Conservation (phyloP, 1,140 invertebrate genomes). For the Drosophila ogumai region DNA sequence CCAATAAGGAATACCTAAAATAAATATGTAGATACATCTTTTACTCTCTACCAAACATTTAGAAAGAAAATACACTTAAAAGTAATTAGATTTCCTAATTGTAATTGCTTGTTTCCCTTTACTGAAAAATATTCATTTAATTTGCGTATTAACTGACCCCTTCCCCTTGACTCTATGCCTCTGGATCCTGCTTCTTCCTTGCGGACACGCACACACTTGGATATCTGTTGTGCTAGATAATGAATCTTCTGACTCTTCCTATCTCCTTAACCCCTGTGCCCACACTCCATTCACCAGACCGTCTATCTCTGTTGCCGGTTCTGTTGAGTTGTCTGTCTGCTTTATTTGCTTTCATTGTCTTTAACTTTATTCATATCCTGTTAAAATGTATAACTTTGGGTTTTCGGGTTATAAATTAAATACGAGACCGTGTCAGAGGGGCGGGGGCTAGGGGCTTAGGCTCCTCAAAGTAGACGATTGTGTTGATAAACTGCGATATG, state of each 20-base stretch:
- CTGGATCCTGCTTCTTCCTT: constrained; percentile 1
- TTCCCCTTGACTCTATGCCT: neutral
- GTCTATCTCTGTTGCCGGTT: constrained; percentile 17
- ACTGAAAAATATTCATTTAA: neutral
- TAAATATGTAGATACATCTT: neutral
- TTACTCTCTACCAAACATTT: neutral
- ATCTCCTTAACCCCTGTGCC: neutral
- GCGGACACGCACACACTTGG: constrained; percentile 63
- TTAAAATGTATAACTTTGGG: constrained; percentile 83
- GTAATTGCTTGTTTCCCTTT: neutral
- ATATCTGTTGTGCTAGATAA: constrained; percentile 81
- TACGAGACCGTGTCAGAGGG: constrained; percentile 24
- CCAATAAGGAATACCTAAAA: too few species aligned
- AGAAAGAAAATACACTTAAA: neutral
- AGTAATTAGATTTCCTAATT: neutral
- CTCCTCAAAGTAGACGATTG: constrained; percentile 73
- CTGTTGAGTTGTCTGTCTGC: constrained; percentile 64
- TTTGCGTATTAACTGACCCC: neutral
- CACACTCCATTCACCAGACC: constrained; percentile 7
- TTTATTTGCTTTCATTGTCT: constrained; percentile 83
- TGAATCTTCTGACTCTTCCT: constrained; percentile 60
- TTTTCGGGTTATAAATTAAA: constrained; percentile 83
- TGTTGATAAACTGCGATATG: constrained; percentile 81
- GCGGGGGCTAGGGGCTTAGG: neutral
- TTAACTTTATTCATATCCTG: constrained; percentile 84